Evolutionary conservation across 2,113 vertebrate genomes (phyloP), one percentile per base, ranked within the genome.

Genomic region (Limanda limanda): DNA sequence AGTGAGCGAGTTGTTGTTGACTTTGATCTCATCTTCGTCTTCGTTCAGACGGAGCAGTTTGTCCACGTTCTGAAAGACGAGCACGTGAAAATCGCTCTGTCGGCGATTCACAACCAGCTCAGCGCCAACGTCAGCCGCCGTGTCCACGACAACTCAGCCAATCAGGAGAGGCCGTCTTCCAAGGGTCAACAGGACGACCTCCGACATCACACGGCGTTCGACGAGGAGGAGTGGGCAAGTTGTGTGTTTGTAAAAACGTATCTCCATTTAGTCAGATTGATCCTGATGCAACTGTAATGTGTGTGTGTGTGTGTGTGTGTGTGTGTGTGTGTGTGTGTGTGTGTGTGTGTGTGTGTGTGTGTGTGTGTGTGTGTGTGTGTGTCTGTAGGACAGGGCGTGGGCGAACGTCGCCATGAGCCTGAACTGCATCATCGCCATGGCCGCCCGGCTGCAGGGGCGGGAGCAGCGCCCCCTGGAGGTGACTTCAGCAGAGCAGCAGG

Each of bases 211-310:
- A 83, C 78, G 0, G 95, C 96, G 81, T 96, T 96, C 12, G 94
- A 97, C 17, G 96, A 97, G 23, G 96, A 96, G 31, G 95, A 96
- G 83, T 97, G 97, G 97, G 97, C 93, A 94, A 95, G 95, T 94
- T 0, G 60, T 18, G 24, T 59, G 13, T 17, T 42, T 59, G 13
- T 25, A 12, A 42, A 11, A 42, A 12, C 11, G 3, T 2, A 11
- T 42, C 11, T 42, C 40, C 3, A 11, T 3, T 13, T 42, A 13
- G 40, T 56, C 54, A 24, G 54, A 23, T 10, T 3, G 25, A 12
- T 12, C 4, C 4, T 25, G 56, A 14, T 24, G 4, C 1, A 14
- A n/a, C n/a, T n/a, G 21, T 57, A n/a, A n/a, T 14, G 14, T 27
- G 25, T 31, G 4, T 58, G 15, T 27, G 24, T 48, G 12, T 79